Conservation (phyloP, 92 coral and sea anemone species). For the Bergia sp. region DNA sequence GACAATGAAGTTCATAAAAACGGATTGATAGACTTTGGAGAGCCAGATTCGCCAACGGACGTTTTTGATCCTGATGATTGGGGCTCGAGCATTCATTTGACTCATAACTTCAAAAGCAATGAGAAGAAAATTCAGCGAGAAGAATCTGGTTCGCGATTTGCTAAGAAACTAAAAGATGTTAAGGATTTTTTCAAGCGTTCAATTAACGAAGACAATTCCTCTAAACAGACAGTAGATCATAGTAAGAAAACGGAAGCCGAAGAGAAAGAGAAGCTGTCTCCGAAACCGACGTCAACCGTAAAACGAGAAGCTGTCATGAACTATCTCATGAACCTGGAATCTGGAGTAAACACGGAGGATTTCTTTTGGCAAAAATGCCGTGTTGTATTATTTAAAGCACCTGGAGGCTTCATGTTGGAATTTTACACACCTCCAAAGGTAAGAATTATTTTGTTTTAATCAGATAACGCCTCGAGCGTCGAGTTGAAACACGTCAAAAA, state of each 20-base stretch:
- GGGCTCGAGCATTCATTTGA: slow-evolving; percentile 87
- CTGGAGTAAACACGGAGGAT: slow-evolving; percentile 94
- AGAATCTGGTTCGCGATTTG: slow-evolving; percentile 62
- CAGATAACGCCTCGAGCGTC: neutral
- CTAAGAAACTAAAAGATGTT: slow-evolving; percentile 68
- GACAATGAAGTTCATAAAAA: slow-evolving; percentile 90
- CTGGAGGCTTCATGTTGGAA: slow-evolving; percentile 97
- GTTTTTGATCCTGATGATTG: slow-evolving; percentile 90
- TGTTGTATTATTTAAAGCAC: slow-evolving; percentile 90
- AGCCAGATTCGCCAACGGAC: slow-evolving; percentile 97
- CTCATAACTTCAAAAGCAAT: slow-evolving; percentile 72
- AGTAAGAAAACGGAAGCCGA: slow-evolving; percentile 43
- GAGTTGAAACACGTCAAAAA: neutral
- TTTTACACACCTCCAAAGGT: slow-evolving; percentile 99
- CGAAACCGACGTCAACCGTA: slow-evolving; percentile 55
- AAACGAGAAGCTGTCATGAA: slow-evolving; percentile 88
- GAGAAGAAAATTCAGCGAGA: slow-evolving; percentile 68
- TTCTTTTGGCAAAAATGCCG: slow-evolving; percentile 99
- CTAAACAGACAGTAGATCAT: slow-evolving; percentile 48
- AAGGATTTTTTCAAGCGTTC: slow-evolving; percentile 94
- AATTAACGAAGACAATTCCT: slow-evolving; percentile 59
- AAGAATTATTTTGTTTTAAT: neutral
- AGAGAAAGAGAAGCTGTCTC: slow-evolving; percentile 42
- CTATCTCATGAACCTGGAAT: slow-evolving; percentile 91
- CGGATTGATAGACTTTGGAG: slow-evolving; percentile 79